Evolutionary conservation across 1,140 invertebrate species (phyloP).

Genomic region (Aethina tumida): DNA sequence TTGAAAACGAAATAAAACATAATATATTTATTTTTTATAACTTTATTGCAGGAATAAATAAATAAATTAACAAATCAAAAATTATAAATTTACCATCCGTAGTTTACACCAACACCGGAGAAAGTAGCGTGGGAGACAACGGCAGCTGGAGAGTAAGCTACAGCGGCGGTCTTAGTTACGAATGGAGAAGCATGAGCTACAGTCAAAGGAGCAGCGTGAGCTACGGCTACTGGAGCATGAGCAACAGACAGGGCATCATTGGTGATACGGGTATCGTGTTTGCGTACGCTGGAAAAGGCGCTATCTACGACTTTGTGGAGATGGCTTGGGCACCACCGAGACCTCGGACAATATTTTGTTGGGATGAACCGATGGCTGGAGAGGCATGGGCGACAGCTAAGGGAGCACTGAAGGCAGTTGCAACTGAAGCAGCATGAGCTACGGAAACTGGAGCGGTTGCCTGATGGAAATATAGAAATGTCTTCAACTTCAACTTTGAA

Average conservation of each 20-base stretch:
- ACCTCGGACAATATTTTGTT: constrained; percentile 44
- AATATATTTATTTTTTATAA: constrained; percentile 11
- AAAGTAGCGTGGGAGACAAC: constrained; percentile 40
- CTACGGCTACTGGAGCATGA: constrained; percentile 15
- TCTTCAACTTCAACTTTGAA: too few relatives aligned
- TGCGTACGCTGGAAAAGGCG: constrained; percentile 49
- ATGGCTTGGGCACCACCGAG: constrained; percentile 44
- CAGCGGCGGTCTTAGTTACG: constrained; percentile 28
- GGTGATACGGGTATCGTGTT: constrained; percentile 46
- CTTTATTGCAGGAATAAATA: constrained; percentile 1
- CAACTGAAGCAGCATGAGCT: constrained; percentile 28
- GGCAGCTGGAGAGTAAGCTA: constrained; percentile 40
- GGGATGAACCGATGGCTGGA: constrained; percentile 41
- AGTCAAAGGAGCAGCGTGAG: constrained; percentile 17
- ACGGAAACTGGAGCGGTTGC: constrained; percentile 15
- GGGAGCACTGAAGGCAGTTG: constrained; percentile 18
- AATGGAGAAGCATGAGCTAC: constrained; percentile 29
- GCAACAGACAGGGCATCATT: constrained; percentile 41
- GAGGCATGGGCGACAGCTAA: constrained; percentile 13
- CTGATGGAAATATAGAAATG: too few relatives aligned
- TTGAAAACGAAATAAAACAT: constrained; percentile 9
- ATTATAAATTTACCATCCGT: constrained; percentile 36
- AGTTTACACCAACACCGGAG: constrained; percentile 39
- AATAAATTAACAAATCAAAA: constrained; percentile 8
- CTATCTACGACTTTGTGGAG: constrained; percentile 48